Evolutionary conservation across 2,113 vertebrate species (phyloP).

Genomic region (Odobenus rosmarus): DNA sequence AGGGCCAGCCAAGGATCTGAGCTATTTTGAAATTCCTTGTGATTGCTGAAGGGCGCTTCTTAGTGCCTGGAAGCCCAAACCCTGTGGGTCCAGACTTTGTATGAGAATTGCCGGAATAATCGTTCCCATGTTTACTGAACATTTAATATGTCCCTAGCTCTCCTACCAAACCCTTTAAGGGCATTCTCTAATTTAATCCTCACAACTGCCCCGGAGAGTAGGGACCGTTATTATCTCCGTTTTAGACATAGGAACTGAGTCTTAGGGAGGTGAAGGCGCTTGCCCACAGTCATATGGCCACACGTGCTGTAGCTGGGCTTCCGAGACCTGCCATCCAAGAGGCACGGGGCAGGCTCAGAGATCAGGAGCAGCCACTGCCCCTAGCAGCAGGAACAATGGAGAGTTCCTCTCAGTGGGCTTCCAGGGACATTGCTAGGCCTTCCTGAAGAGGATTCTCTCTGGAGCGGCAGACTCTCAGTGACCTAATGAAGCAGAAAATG

Average conservation of each 20-base stretch:
- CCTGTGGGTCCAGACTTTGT: not conserved
- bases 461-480: slow-evolving; percentile 22
- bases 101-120: not conserved
- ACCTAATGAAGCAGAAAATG: slow-evolving; percentile 61
- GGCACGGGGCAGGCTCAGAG: not conserved
- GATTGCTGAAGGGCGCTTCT: not conserved
- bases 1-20: not conserved
- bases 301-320: not conserved
- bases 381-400: too few species aligned
- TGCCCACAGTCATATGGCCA: not conserved
- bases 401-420: not conserved
- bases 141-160: not conserved
- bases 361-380: not conserved
- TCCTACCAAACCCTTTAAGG: not conserved
- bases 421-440: not conserved
- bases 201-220: not conserved
- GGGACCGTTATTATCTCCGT: not conserved
- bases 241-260: slow-evolving; percentile 27
- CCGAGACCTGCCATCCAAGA: not conserved
- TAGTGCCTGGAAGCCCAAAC: not conserved
- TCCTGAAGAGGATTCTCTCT: slow-evolving; percentile 48
- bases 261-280: not conserved
- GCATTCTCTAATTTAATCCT: not conserved
- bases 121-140: not conserved
- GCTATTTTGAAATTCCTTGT: slow-evolving; percentile 8